A percentile compares a stretch with the other conserved stretches of the same genome.
Evolutionary conservation across 1,140 invertebrate genomes (phyloP).

Genomic region (Anoplolepis gracilipes): DNA sequence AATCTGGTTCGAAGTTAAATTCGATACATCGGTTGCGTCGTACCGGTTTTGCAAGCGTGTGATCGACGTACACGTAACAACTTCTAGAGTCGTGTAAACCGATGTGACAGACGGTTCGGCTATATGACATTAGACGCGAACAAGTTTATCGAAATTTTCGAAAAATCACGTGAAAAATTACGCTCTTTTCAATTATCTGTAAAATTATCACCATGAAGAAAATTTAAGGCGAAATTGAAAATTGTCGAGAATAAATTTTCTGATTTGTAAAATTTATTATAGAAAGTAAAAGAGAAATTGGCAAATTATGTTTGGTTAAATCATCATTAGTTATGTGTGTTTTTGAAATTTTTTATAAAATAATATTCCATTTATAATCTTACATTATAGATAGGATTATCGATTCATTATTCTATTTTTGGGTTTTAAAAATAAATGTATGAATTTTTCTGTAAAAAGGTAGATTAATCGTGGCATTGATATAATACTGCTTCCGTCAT

Average conservation of each 20-base stretch:
- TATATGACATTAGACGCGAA: not conserved
- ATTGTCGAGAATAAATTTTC: not conserved
- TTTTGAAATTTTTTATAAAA: too few species aligned
- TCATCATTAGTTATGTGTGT: too few species aligned
- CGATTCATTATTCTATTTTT: too few species aligned
- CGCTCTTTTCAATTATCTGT: too few species aligned
- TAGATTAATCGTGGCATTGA: not conserved
- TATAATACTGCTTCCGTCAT: not conserved
- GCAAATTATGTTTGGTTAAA: not conserved
- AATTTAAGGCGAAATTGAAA: not conserved
- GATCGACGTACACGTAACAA: slow-evolving; percentile 31
- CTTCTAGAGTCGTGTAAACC: too few species aligned
- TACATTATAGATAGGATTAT: too few species aligned
- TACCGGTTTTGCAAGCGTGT: not conserved
- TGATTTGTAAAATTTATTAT: not conserved
- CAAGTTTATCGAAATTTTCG: not conserved
- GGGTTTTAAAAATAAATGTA: too few species aligned
- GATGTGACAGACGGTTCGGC: not conserved
- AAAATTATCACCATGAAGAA: not conserved
- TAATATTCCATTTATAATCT: too few species aligned
- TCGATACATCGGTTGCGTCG: slow-evolving; percentile 29
- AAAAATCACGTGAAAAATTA: not conserved
- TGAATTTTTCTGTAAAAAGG: too few species aligned
- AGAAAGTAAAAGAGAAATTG: not conserved
- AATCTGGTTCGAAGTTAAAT: slow-evolving; percentile 38